phyloP scores from a whole-genome alignment of 2,113 vertebrate species.

The Pyrgilauda ruficollis region DNA sequence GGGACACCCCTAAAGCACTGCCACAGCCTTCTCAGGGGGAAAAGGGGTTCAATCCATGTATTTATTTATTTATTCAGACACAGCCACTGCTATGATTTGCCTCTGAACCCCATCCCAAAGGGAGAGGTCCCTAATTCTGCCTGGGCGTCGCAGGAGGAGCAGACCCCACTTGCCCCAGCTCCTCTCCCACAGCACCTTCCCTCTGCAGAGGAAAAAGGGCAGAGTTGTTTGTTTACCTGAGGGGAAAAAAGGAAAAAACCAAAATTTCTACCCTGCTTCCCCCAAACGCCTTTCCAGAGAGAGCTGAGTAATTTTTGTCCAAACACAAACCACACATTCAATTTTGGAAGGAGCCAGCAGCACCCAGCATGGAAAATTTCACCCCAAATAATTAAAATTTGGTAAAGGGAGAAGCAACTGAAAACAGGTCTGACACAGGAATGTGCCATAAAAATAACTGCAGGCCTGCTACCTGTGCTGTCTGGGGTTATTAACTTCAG shows the following conservation, averaged over 20 bases:
- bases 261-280: neutral
- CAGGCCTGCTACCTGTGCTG: neutral
- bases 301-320: neutral
- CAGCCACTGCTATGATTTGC: neutral
- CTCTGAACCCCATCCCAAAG: neutral
- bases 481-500: conserved; percentile 28
- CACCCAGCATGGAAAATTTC: neutral
- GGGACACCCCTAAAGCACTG: neutral
- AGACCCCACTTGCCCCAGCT: fast-evolving
- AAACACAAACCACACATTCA: neutral
- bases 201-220: neutral
- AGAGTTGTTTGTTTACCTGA: neutral
- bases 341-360: neutral
- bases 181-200: neutral
- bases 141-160: neutral
- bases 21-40: neutral
- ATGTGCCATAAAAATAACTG: conserved; percentile 18
- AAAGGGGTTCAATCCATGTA: neutral
- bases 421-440: neutral
- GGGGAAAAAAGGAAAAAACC: fast-evolving
- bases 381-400: conserved; percentile 12
- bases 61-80: neutral
- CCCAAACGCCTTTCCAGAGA: fast-evolving
- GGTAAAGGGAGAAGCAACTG: neutral
- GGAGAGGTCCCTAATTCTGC: neutral